These are phyloP conservation scores for Spatulosminthurus flaviceps DNA, from an alignment of 2,888 invertebrate species.

Conservation along the genomic window DNA sequence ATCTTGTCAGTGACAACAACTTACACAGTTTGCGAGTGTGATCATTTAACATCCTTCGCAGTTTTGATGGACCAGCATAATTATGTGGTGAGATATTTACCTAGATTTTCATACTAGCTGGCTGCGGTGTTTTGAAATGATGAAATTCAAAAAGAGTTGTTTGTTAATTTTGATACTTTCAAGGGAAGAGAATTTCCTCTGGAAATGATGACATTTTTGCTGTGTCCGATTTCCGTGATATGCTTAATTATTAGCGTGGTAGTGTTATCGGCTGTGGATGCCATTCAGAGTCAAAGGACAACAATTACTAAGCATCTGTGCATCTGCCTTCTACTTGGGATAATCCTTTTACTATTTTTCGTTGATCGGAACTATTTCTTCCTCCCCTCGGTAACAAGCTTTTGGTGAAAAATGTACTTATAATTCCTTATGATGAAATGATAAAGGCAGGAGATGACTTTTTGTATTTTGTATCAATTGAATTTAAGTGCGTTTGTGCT, in stretches of 20 bases:
- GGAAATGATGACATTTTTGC: slow-evolving; percentile 66
- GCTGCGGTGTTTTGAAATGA: too few species aligned
- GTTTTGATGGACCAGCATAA: slow-evolving; percentile 66
- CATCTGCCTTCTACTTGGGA: slow-evolving; percentile 87
- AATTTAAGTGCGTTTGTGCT: slow-evolving; percentile 52
- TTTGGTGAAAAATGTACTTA: too few species aligned
- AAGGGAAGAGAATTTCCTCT: slow-evolving; percentile 64
- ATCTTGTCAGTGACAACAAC: slow-evolving; percentile 65
- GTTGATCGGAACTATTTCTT: slow-evolving; percentile 65
- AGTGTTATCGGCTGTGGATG: slow-evolving; percentile 72
- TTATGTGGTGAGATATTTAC: slow-evolving; percentile 63
- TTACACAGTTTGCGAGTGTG: slow-evolving; percentile 66
- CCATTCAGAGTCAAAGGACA: slow-evolving; percentile 84
- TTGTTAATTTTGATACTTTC: not conserved
- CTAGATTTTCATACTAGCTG: too few species aligned
- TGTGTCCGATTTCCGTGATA: slow-evolving; percentile 83
- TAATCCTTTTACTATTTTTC: slow-evolving; percentile 88
- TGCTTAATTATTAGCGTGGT: slow-evolving; percentile 81
- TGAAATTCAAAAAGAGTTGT: not conserved
- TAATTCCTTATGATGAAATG: too few species aligned
- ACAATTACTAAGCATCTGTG: slow-evolving; percentile 97
- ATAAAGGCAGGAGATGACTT: too few species aligned
- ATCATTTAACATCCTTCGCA: slow-evolving; percentile 67
- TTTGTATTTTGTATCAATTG: not conserved
- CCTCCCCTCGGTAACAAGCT: slow-evolving; percentile 52